phyloP scores from a whole-genome alignment of 2,888 invertebrate genomes.

The Salticus scenicus region DNA sequence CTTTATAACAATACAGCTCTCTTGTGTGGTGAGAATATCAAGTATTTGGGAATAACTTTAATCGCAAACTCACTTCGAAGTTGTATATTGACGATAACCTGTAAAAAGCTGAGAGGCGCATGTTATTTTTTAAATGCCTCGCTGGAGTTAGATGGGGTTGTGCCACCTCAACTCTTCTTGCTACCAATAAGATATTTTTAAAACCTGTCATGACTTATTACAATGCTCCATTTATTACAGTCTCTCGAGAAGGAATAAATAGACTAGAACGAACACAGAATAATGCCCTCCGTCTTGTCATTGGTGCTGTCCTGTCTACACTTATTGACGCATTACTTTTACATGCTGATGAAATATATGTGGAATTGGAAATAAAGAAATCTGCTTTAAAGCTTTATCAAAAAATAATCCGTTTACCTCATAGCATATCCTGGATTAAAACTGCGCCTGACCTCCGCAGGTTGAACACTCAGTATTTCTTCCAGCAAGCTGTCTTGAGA shows the following conservation, averaged over 20 bases:
- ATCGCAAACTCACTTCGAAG: slow-evolving; percentile 9
- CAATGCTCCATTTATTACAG: background rate
- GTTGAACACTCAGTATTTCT: slow-evolving; percentile 6
- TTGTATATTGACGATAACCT: background rate
- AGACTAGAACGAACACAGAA: background rate
- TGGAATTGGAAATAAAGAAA: slow-evolving; percentile 16
- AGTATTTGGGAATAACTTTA: slow-evolving; percentile 3
- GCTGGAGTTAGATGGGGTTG: slow-evolving; percentile 4
- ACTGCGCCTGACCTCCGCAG: background rate
- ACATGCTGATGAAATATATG: background rate
- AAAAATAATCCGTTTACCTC: slow-evolving; percentile 14
- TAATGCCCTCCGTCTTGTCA: background rate
- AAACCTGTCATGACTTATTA: slow-evolving; percentile 23
- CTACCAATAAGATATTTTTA: slow-evolving; percentile 17
- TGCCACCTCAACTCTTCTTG: background rate
- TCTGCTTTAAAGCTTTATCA: slow-evolving; percentile 17
- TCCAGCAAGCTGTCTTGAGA: background rate
- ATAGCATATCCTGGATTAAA: background rate
- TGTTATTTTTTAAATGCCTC: slow-evolving; percentile 16
- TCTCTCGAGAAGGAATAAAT: background rate
- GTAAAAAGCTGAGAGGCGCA: background rate
- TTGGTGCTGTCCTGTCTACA: slow-evolving; percentile 8
- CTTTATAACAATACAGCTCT: background rate
- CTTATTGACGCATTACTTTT: slow-evolving; percentile 14
- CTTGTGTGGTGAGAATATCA: background rate